These are phyloP conservation scores for Notospermus geniculatus DNA, from an alignment of 1,140 invertebrate species.

Conservation along the genomic window DNA sequence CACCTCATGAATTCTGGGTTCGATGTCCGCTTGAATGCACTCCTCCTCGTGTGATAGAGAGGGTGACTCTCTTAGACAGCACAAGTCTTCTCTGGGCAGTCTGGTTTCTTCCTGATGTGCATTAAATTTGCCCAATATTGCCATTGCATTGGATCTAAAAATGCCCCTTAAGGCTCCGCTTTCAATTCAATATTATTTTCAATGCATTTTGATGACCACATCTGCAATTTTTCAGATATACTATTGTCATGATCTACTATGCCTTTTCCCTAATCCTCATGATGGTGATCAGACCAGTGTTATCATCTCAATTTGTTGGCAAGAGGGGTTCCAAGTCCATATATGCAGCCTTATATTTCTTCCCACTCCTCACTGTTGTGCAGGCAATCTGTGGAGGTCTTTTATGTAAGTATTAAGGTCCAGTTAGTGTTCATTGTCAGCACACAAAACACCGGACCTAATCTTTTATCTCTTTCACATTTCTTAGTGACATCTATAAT, in stretches of 20 bases:
- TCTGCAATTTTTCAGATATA: conserved; percentile 71
- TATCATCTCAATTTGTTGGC: conserved; percentile 66
- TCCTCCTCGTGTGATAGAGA: too few relatives aligned
- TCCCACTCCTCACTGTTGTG: conserved; percentile 81
- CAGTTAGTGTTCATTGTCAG: too few relatives aligned
- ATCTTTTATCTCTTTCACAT: background rate
- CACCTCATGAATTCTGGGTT: too few relatives aligned
- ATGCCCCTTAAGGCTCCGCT: too few relatives aligned
- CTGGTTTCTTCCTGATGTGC: too few relatives aligned
- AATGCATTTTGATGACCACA: background rate
- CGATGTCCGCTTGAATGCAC: too few relatives aligned
- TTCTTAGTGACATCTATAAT: background rate
- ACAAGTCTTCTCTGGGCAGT: too few relatives aligned
- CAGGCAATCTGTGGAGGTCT: conserved; percentile 89
- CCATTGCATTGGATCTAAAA: too few relatives aligned
- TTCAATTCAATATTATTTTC: conserved; percentile 13
- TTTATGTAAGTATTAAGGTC: conserved; percentile 41
- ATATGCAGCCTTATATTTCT: conserved; percentile 92
- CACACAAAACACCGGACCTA: too few relatives aligned
- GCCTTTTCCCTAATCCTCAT: conserved; percentile 77
- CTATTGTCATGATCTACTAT: conserved; percentile 91
- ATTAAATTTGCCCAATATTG: too few relatives aligned
- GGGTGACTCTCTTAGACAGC: too few relatives aligned
- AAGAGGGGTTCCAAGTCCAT: conserved; percentile 69
- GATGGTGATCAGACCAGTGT: conserved; percentile 71